Evolutionary conservation across 2,888 invertebrate species (phyloP).

Genomic region (Tanytarsus gracilentus): DNA sequence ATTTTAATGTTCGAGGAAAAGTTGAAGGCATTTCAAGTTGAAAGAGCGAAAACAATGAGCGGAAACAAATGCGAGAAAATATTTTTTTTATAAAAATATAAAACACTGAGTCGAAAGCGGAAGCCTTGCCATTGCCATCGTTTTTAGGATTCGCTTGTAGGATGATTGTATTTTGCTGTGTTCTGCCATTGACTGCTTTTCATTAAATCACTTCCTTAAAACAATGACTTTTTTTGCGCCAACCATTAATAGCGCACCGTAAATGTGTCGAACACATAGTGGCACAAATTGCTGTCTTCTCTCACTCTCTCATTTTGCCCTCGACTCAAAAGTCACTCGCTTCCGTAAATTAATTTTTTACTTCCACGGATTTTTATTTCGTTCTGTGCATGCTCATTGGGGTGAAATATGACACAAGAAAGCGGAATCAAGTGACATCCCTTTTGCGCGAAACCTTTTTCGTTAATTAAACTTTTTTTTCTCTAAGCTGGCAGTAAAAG

Average conservation of each 20-base stretch:
- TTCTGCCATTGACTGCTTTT: slow-evolving; percentile 20
- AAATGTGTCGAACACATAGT: slow-evolving; percentile 12
- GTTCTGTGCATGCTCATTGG: not conserved
- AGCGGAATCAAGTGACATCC: slow-evolving; percentile 27
- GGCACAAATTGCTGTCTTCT: slow-evolving; percentile 11
- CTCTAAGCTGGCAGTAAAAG: not conserved
- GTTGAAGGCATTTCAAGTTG: slow-evolving; percentile 7
- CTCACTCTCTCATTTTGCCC: not conserved
- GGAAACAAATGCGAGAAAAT: slow-evolving; percentile 15
- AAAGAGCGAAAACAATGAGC: slow-evolving; percentile 25
- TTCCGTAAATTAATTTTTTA: slow-evolving; percentile 25
- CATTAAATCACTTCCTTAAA: slow-evolving; percentile 29
- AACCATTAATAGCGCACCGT: not conserved
- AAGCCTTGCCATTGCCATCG: slow-evolving; percentile 20
- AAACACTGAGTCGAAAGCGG: slow-evolving; percentile 19
- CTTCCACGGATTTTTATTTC: slow-evolving; percentile 10
- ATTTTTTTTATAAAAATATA: slow-evolving; percentile 1
- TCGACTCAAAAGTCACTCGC: not conserved
- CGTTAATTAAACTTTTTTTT: slow-evolving; percentile 25
- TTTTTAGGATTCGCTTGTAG: slow-evolving; percentile 4
- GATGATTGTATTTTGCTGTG: slow-evolving; percentile 20
- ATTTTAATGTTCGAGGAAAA: not conserved
- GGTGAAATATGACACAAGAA: slow-evolving; percentile 28
- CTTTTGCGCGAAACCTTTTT: slow-evolving; percentile 21
- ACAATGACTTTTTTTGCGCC: slow-evolving; percentile 25